Base-by-base conservation (phyloP, 2,888 invertebrate genomes). In the Sesamia inferens region DNA sequence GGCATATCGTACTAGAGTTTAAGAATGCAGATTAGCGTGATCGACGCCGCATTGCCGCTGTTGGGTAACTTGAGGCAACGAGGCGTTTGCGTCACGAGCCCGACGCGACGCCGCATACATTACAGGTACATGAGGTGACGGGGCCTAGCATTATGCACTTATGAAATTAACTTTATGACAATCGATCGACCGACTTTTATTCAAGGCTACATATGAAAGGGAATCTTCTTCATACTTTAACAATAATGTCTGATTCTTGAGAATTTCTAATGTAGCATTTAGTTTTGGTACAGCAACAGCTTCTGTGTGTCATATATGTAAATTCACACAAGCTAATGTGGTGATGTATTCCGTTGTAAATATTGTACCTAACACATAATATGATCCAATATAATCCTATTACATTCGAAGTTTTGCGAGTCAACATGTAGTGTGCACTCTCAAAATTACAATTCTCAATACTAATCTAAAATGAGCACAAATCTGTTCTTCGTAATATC, bases 1-100 rank as follows among this genome's bases (percentile, higher is more conserved):
- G 68, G 61, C 69, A 61, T 71, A 68, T 79, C 66, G 62, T 71
- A 68, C 51, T 68, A 63, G 68, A 78, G 69, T 74, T 83, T 81
- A 88, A 90, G 88, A 91, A 93, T 92, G 91, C 89, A 92, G 92
- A 92, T 92, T 92, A 90, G 93, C 92, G 91, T 92, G 92, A 90
- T 90, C 88, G 86, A 86, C 88, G 87, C 90, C 92, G 93, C 94
- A 94, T 89, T 94, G 94, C 93, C 87, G 93, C 85, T 90, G 91
- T 93, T 92, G 89, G 88, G 89, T 89, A 91, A 91, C 87, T 87
- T 84, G 87, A 88, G 83, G 89, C 86, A 85, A 85, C 84, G 85
- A 85, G 89, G 89, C 83, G 76, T 82, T 87, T 85, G 91, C 90
- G 88, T 85, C 87, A 87, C 79, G 78, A 84, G 31, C 19, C 44